A percentile compares a stretch with the other conserved stretches of the same genome.
These are phyloP conservation scores for Temnopleurus reevesii DNA, from an alignment of 53 echinoderm and acorn worm species.

Conservation along the genomic window DNA sequence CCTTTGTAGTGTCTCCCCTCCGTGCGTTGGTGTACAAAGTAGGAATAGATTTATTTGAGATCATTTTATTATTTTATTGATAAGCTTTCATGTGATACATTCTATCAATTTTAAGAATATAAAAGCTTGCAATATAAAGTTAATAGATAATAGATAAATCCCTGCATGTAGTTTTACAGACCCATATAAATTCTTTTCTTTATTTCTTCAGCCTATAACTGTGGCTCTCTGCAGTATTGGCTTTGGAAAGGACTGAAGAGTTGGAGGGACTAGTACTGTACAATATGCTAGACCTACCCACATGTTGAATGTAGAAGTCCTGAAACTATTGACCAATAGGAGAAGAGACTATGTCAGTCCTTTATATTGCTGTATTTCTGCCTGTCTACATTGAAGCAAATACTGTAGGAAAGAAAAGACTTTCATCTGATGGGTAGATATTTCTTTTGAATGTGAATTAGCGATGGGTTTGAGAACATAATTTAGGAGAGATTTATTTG, in stretches of 20 bases:
- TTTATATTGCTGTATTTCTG: not conserved
- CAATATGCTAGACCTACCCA: conserved; percentile 49
- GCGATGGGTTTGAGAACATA: too few relatives aligned
- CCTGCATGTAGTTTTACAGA: not conserved
- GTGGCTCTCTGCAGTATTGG: not conserved
- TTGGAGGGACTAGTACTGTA: conserved; percentile 16
- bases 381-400: too few relatives aligned
- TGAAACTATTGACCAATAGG: conserved; percentile 59
- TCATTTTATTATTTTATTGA: too few relatives aligned
- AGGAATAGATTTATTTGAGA: not conserved
- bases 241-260: conserved; percentile 31
- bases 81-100: not conserved
- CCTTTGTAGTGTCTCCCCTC: not conserved
- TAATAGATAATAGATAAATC: not conserved
- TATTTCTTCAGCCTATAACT: not conserved
- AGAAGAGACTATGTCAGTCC: not conserved
- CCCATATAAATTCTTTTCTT: not conserved
- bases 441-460: too few relatives aligned
- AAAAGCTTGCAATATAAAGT: not conserved
- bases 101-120: not conserved
- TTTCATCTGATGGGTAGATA: too few relatives aligned
- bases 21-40: not conserved
- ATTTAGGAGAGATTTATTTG: too few relatives aligned
- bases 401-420: too few relatives aligned
- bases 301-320: conserved; percentile 39